phyloP scores from a whole-genome alignment of 1,140 invertebrate species.

The Leucophenga varia region DNA sequence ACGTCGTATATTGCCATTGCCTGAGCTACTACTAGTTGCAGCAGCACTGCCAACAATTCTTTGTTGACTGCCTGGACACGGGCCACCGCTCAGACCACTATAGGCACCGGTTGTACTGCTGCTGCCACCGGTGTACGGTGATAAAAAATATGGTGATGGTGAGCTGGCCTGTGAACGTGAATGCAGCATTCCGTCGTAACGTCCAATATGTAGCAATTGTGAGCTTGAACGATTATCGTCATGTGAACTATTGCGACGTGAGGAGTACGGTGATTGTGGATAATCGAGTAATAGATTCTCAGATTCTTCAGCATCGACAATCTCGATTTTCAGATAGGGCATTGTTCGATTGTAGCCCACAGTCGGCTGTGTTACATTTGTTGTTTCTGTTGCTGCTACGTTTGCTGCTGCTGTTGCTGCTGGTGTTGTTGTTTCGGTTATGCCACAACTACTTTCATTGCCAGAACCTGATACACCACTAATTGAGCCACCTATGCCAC shows the following conservation, averaged over 20 bases:
- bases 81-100: slow-evolving; percentile 1
- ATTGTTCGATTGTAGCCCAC: slow-evolving; percentile 18
- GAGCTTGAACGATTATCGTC: slow-evolving; percentile 27
- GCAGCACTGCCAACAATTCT: no score
- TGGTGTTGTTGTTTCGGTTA: not conserved
- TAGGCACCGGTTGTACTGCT: slow-evolving; percentile 2
- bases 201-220: slow-evolving; percentile 23
- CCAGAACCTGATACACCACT: not conserved
- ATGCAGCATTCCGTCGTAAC: slow-evolving; percentile 12
- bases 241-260: slow-evolving; percentile 26
- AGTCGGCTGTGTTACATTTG: not conserved
- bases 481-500: slow-evolving; percentile 2
- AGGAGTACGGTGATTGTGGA: slow-evolving; percentile 33
- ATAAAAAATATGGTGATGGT: slow-evolving; percentile 33
- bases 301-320: slow-evolving; percentile 40
- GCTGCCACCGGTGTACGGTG: slow-evolving; percentile 29
- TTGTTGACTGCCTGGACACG: slow-evolving; percentile 1
- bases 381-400: not conserved
- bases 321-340: slow-evolving; percentile 48
- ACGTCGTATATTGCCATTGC: slow-evolving; percentile 30
- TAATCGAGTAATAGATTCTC: slow-evolving; percentile 35
- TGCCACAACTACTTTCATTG: slow-evolving; percentile 12
- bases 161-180: slow-evolving; percentile 27
- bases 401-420: slow-evolving; percentile 4
- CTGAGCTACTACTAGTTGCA: slow-evolving; percentile 7